A percentile compares a stretch with the other conserved stretches of the same genome.
phyloP scores from a whole-genome alignment of 2,888 invertebrate genomes.

The Tiphia femorata region DNA sequence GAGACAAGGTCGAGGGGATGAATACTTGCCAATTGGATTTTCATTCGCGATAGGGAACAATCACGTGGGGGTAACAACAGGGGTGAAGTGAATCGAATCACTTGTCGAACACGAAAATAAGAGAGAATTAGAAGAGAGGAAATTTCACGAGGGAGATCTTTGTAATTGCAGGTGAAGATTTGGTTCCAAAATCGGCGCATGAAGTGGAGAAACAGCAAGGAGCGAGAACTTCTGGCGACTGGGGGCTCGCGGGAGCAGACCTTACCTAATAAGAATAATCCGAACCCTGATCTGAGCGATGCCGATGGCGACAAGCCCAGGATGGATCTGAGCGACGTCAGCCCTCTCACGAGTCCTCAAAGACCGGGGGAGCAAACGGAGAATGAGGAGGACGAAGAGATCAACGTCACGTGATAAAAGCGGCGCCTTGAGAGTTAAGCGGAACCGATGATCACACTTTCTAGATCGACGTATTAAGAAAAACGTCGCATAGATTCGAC shows the following conservation, averaged over 20 bases:
- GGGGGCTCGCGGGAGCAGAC: conserved; percentile 97
- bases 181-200: conserved; percentile 98
- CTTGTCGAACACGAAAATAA: no score
- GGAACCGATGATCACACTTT: not conserved
- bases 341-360: conserved; percentile 63
- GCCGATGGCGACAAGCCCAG: conserved; percentile 85
- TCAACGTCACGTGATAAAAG: conserved; percentile 86
- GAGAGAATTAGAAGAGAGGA: no score
- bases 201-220: conserved; percentile 99
- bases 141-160: no score
- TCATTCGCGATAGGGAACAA: no score
- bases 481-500: not conserved
- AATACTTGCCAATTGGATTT: conserved; percentile 4
- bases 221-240: conserved; percentile 91
- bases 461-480: not conserved
- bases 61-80: no score
- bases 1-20: not conserved
- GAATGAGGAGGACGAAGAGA: conserved; percentile 81
- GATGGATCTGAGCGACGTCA: conserved; percentile 72
- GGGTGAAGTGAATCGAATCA: no score
- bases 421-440: not conserved
- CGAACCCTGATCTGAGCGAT: conserved; percentile 94
- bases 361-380: conserved; percentile 68
- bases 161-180: conserved; percentile 80
- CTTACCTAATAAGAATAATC: conserved; percentile 95